phyloP scores from a whole-genome alignment of 2,797 vertebrate genomes.

The Pangasius sanitwongsei region DNA sequence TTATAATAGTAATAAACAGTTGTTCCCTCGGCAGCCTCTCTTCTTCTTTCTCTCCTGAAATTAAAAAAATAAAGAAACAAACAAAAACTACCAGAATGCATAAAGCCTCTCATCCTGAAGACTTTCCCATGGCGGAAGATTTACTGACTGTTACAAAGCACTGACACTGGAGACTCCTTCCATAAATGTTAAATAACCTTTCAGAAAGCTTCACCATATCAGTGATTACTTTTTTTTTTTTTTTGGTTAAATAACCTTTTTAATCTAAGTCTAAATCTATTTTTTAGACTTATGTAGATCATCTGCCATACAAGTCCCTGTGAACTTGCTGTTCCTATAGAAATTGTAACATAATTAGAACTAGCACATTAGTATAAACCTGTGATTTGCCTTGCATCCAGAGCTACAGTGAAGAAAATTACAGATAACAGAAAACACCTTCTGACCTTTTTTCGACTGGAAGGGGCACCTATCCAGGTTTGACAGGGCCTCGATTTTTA shows the following conservation, averaged over 20 bases:
- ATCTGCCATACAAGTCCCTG: neutral
- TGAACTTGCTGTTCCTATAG: constrained; percentile 24
- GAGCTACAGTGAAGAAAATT: neutral
- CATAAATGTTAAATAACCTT: neutral
- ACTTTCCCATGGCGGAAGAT: neutral
- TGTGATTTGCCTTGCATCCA: neutral
- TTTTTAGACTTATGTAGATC: neutral
- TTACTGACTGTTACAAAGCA: neutral
- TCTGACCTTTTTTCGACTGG: neutral
- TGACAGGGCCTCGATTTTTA: neutral
- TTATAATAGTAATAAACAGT: neutral
- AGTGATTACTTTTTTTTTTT: neutral
- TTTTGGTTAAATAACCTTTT: neutral
- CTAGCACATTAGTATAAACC: neutral
- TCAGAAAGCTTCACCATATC: neutral
- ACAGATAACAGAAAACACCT: constrained; percentile 1
- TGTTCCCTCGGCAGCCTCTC: neutral
- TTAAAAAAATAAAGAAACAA: neutral
- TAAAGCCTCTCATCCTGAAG: neutral
- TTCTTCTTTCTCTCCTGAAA: neutral
- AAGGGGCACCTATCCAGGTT: neutral
- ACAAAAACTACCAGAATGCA: neutral
- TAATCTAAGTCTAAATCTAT: neutral
- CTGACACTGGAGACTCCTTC: neutral
- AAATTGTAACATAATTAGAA: constrained; percentile 3